A percentile compares a stretch with the other conserved stretches of the same genome.
Conservation (phyloP, 2,888 invertebrate genomes). For the Sicus ferrugineus region DNA sequence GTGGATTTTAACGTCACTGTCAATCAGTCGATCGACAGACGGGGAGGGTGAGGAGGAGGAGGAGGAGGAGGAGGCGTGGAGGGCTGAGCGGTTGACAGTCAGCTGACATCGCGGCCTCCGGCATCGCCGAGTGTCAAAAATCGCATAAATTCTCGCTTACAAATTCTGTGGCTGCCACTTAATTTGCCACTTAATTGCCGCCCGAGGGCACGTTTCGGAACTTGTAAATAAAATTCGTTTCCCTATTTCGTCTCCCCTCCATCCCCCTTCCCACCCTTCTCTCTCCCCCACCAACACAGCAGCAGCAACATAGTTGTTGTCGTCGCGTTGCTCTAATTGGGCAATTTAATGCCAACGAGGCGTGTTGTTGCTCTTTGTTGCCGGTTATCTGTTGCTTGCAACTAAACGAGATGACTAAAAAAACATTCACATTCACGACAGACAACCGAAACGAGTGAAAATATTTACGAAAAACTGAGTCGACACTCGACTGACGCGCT, state of each 20-base stretch:
- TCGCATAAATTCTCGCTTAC: conserved; percentile 59
- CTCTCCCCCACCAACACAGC: conserved; percentile 48
- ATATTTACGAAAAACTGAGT: conserved; percentile 37
- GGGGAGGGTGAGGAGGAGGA: background rate
- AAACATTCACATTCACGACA: conserved; percentile 16
- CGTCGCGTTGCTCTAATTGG: conserved; percentile 50
- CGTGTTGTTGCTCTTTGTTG: conserved; percentile 48
- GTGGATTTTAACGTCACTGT: too few species aligned
- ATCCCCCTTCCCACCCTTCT: background rate
- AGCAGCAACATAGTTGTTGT: too few species aligned
- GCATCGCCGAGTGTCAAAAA: conserved; percentile 56
- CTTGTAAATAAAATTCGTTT: conserved; percentile 15
- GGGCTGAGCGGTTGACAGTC: background rate
- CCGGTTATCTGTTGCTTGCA: background rate
- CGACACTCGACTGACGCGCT: background rate
- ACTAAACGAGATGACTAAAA: background rate
- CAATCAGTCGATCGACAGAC: too few species aligned
- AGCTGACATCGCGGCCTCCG: conserved; percentile 1
- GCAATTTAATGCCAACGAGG: conserved; percentile 63
- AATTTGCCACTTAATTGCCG: conserved; percentile 60
- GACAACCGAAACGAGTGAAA: conserved; percentile 1
- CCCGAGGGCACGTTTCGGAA: conserved; percentile 57
- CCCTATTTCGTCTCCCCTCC: background rate
- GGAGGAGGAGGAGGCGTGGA: too few species aligned
- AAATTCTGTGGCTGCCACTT: conserved; percentile 47